These are phyloP conservation scores for Diprion similis DNA, from an alignment of 1,140 invertebrate genomes.

Conservation along the genomic window DNA sequence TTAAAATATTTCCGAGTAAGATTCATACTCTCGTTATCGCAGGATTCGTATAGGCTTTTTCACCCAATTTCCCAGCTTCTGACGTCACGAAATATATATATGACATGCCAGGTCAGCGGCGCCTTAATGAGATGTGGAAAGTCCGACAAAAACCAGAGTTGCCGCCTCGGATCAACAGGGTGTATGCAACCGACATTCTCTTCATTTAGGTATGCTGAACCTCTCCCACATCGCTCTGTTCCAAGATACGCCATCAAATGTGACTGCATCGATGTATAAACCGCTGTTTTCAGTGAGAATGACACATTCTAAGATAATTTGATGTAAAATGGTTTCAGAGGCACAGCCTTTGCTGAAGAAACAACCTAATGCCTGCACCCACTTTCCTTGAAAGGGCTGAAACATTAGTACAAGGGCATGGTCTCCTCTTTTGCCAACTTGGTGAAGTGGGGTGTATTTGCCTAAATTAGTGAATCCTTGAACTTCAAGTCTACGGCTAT, in stretches of 20 bases:
- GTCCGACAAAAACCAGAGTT: neutral
- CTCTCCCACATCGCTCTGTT: neutral
- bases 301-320: conserved; percentile 29
- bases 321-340: conserved; percentile 17
- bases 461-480: conserved; percentile 30
- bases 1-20: neutral
- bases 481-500: conserved; percentile 23
- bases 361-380: conserved; percentile 29
- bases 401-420: conserved; percentile 36
- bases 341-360: conserved; percentile 30
- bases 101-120: neutral
- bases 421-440: conserved; percentile 26
- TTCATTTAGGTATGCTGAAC: neutral
- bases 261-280: neutral
- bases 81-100: neutral
- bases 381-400: conserved; percentile 30
- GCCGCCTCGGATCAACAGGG: neutral
- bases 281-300: neutral
- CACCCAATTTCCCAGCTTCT: neutral
- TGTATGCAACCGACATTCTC: neutral
- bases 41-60: neutral
- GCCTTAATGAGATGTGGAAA: neutral
- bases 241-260: neutral
- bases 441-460: conserved; percentile 26
- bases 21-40: too few relatives aligned